phyloP scores from a whole-genome alignment of 2,888 invertebrate genomes.

The Oxycera nigricornis region DNA sequence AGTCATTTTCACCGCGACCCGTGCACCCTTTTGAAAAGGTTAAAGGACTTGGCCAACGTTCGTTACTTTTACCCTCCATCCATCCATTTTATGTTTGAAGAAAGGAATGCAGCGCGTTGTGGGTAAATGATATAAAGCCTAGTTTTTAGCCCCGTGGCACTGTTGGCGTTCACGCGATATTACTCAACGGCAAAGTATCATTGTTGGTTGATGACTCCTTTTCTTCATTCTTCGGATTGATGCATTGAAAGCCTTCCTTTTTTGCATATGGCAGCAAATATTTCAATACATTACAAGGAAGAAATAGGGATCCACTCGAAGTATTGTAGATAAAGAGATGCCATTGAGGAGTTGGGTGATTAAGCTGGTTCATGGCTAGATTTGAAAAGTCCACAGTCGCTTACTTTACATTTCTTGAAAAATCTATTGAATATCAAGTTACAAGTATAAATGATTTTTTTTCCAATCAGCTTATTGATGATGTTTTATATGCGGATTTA shows the following conservation, averaged over 20 bases:
- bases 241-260: background rate
- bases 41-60: constrained; percentile 41
- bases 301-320: background rate
- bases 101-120: background rate
- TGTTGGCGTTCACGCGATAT: constrained; percentile 39
- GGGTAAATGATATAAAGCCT: constrained; percentile 12
- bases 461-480: no score
- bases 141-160: constrained; percentile 42
- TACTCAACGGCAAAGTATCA: constrained; percentile 38
- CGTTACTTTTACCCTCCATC: constrained; percentile 39
- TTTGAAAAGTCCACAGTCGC: no score
- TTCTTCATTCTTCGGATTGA: constrained; percentile 29
- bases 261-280: constrained; percentile 11
- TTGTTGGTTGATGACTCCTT: constrained; percentile 40
- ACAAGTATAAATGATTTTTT: no score
- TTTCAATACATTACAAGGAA: background rate
- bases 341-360: no score
- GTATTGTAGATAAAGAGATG: no score
- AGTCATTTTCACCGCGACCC: constrained; percentile 38
- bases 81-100: background rate
- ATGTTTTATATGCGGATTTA: no score
- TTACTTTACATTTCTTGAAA: no score
- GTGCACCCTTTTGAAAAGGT: constrained; percentile 9
- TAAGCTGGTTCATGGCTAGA: no score
- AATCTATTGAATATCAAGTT: no score